A percentile compares a stretch with the other conserved stretches of the same genome.
These are phyloP conservation scores for Dugesia japonica DNA, from an alignment of 2,888 invertebrate genomes.

Conservation along the genomic window DNA sequence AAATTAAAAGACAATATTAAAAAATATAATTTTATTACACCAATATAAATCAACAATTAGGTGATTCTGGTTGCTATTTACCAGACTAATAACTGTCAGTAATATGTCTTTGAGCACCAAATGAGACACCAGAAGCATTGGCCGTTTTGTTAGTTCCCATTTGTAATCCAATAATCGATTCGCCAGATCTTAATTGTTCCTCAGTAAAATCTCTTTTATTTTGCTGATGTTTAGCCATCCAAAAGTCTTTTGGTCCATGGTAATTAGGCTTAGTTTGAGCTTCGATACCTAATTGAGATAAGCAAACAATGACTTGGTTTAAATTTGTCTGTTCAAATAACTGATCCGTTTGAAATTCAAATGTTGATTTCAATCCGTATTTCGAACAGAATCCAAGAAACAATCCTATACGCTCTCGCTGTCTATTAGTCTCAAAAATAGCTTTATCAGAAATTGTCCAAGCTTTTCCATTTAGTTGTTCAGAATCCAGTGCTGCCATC, in stretches of 20 bases:
- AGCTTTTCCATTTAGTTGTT: not conserved
- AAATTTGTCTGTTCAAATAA: conserved; percentile 28
- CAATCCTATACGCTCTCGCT: conserved; percentile 25
- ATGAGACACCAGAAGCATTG: not conserved
- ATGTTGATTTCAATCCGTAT: not conserved
- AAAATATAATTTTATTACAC: too few species aligned
- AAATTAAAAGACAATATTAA: too few species aligned
- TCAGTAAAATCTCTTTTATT: conserved; percentile 30
- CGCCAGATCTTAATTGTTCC: conserved; percentile 25
- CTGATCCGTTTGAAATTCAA: conserved; percentile 26
- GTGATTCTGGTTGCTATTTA: too few species aligned
- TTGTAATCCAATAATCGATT: not conserved
- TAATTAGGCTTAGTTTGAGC: conserved; percentile 20
- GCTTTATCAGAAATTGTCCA: conserved; percentile 20
- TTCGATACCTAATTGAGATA: conserved; percentile 27
- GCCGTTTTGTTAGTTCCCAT: conserved; percentile 14
- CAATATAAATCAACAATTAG: too few species aligned
- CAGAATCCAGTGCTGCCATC: conserved; percentile 17
- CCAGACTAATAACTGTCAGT: not conserved
- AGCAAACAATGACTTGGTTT: conserved; percentile 3
- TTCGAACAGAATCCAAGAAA: conserved; percentile 10
- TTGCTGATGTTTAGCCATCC: conserved; percentile 23
- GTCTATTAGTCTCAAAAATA: conserved; percentile 21
- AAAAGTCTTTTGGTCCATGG: conserved; percentile 4
- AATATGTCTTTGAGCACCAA: conserved; percentile 1